Evolutionary conservation across 30 jellyfish, hydroid and myxozoan genomes (phyloP).

Genomic region (Cassiopea xamachana): DNA sequence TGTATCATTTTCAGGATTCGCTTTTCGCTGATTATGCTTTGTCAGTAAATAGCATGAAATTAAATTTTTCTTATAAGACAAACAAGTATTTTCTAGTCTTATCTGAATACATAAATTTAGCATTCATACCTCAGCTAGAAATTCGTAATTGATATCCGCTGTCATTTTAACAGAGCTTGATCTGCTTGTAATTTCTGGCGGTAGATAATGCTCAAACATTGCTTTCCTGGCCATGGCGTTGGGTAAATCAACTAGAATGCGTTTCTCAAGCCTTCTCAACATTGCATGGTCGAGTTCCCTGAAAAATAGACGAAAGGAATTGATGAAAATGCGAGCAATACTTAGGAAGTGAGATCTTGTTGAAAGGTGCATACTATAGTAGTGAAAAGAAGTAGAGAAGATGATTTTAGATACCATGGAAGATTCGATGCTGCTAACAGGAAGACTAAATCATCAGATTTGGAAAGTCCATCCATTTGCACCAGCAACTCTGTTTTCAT

Average conservation of each 20-base stretch:
- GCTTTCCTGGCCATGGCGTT: conserved; percentile 79
- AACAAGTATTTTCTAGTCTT: no score
- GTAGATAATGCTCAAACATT: conserved; percentile 90
- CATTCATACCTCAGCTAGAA: conserved; percentile 69
- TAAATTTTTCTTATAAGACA: no score
- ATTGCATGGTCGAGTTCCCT: conserved; percentile 98
- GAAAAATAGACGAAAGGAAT: background rate
- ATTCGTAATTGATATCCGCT: conserved; percentile 67
- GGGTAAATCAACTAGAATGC: conserved; percentile 92
- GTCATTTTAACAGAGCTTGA: conserved; percentile 50
- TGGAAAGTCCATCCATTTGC: conserved; percentile 96
- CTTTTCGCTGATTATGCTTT: no score
- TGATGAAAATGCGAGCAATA: background rate
- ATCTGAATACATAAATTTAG: no score
- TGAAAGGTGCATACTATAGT: no score
- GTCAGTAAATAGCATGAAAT: no score
- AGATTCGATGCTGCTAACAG: conserved; percentile 94
- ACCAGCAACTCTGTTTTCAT: conserved; percentile 94
- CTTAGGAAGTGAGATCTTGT: background rate
- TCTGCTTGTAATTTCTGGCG: conserved; percentile 49
- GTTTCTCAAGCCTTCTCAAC: conserved; percentile 92
- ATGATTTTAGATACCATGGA: conserved; percentile 73
- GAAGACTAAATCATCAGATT: conserved; percentile 92
- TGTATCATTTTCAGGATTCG: no score
- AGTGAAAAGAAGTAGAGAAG: no score